Conservation (phyloP, 2,797 vertebrate genomes). For the Silurus lanzhouensis region DNA sequence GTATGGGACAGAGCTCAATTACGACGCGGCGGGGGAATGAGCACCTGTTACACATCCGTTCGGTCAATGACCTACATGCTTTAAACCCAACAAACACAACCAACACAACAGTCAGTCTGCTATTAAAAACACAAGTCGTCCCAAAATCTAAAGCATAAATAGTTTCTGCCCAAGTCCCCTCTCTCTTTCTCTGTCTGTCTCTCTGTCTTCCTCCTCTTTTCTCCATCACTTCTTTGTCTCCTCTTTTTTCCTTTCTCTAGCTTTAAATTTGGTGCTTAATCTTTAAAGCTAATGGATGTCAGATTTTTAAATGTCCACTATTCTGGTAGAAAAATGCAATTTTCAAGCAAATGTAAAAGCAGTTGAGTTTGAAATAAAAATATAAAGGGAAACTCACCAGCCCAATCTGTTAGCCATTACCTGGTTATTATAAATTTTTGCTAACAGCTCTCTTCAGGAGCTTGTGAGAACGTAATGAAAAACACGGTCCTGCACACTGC, state of each 20-base stretch:
- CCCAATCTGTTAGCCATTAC: not conserved
- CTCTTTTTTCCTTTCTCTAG: not conserved
- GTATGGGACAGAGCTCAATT: not conserved
- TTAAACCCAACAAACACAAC: not conserved
- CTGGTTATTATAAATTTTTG: not conserved
- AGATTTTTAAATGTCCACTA: not conserved
- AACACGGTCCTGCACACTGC: too few species aligned
- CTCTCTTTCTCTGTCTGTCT: too few species aligned
- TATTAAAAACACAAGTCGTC: not conserved
- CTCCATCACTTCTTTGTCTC: not conserved
- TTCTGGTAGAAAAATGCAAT: not conserved
- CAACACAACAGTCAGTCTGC: not conserved
- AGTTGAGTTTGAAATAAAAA: not conserved
- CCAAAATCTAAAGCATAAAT: not conserved
- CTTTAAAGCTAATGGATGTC: not conserved
- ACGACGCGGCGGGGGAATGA: not conserved
- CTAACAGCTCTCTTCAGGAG: not conserved
- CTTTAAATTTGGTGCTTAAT: not conserved
- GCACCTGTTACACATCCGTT: slow-evolving; percentile 20
- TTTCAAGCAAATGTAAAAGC: not conserved
- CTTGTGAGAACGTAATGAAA: too few species aligned
- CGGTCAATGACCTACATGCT: slow-evolving; percentile 12
- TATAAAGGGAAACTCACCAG: not conserved
- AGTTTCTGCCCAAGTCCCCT: not conserved
- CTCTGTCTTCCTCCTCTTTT: not conserved